These are phyloP conservation scores for Eulithis prunata DNA, from an alignment of 2,888 invertebrate species.

Conservation along the genomic window DNA sequence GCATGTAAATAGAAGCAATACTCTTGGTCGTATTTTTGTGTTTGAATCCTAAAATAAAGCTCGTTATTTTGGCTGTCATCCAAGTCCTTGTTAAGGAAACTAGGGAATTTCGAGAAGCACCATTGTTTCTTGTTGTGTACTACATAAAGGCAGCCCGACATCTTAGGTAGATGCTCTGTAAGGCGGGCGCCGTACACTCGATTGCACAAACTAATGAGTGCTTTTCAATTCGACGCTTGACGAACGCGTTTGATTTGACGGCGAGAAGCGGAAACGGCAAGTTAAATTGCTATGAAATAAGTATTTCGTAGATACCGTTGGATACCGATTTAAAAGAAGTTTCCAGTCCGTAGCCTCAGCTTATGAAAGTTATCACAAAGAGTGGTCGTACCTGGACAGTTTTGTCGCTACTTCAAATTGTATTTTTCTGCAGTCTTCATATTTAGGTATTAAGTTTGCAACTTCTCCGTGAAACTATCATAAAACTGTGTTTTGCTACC, in stretches of 20 bases:
- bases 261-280: constrained; percentile 29
- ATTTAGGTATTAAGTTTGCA: too few species aligned
- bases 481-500: too few species aligned
- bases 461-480: too few species aligned
- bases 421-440: constrained; percentile 4
- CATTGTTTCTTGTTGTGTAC: constrained; percentile 70
- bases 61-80: constrained; percentile 74
- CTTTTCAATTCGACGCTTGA: constrained; percentile 42
- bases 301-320: constrained; percentile 13
- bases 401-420: constrained; percentile 25
- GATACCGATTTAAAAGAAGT: constrained; percentile 18
- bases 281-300: constrained; percentile 37
- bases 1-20: constrained; percentile 6
- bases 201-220: constrained; percentile 43
- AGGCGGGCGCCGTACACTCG: constrained; percentile 31
- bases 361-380: constrained; percentile 33
- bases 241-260: constrained; percentile 40
- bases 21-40: constrained; percentile 33
- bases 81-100: constrained; percentile 80
- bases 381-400: constrained; percentile 18
- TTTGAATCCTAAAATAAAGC: constrained; percentile 57
- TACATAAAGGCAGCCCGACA: constrained; percentile 51
- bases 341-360: constrained; percentile 22
- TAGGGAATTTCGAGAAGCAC: constrained; percentile 63
- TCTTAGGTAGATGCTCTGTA: constrained; percentile 41